phyloP scores from a whole-genome alignment of 1,140 invertebrate species.

The Drosophila melanica region DNA sequence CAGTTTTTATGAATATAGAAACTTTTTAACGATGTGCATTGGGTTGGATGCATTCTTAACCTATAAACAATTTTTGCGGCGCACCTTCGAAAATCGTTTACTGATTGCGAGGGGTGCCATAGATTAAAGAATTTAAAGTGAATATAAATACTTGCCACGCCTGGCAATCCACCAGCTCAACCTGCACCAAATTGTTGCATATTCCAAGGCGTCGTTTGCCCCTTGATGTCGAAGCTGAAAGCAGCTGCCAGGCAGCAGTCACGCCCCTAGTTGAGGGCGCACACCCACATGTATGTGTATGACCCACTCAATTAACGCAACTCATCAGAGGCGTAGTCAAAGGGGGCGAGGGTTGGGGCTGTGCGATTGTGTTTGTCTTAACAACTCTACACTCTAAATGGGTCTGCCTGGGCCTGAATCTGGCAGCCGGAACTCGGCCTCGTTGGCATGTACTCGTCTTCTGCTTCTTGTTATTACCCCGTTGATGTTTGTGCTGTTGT shows the following conservation, averaged over 20 bases:
- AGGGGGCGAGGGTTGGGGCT: not conserved
- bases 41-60: not conserved
- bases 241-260: constrained; percentile 50
- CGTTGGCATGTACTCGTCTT: constrained; percentile 15
- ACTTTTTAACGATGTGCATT: too few relatives aligned
- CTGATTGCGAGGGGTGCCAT: constrained; percentile 47
- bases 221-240: constrained; percentile 51
- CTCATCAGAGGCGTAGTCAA: constrained; percentile 48
- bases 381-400: constrained; percentile 76
- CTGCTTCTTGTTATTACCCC: constrained; percentile 26
- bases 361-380: constrained; percentile 67
- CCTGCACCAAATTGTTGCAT: constrained; percentile 72
- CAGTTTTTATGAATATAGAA: not conserved
- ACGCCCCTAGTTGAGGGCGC: constrained; percentile 39
- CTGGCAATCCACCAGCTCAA: not conserved
- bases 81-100: constrained; percentile 23
- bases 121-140: constrained; percentile 64
- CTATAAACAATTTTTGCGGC: not conserved
- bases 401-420: constrained; percentile 40
- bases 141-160: constrained; percentile 24
- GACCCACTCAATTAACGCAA: constrained; percentile 78
- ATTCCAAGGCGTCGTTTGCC: constrained; percentile 48
- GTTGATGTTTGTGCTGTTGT: not conserved
- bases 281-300: constrained; percentile 8
- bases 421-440: constrained; percentile 33